Conservation (phyloP, 2,113 vertebrate genomes). For the Thymallus thymallus region DNA sequence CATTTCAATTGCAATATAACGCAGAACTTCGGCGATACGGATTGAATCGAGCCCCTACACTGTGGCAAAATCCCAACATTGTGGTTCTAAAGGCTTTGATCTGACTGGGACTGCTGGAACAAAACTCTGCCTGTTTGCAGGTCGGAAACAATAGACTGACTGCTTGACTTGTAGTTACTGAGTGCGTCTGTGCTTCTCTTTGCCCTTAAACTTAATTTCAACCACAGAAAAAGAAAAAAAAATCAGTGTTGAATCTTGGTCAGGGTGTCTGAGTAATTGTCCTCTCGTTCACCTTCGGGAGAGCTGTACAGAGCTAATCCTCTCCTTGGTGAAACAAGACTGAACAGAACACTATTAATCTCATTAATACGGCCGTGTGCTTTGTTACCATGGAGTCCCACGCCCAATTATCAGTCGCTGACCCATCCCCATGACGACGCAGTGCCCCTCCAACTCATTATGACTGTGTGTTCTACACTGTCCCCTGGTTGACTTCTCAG, state of each 20-base stretch:
- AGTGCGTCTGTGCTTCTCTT: constrained; percentile 20
- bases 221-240: constrained; percentile 30
- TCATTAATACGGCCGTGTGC: constrained; percentile 62
- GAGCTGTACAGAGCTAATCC: constrained; percentile 64
- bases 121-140: constrained; percentile 7
- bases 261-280: constrained; percentile 62
- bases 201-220: constrained; percentile 41
- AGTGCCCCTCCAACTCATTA: constrained; percentile 28
- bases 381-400: constrained; percentile 62
- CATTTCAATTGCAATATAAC: too few species aligned
- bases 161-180: constrained; percentile 22
- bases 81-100: background rate
- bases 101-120: background rate
- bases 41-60: too few species aligned
- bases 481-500: constrained; percentile 26
- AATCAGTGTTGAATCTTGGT: constrained; percentile 48
- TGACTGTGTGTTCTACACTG: constrained; percentile 30
- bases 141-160: constrained; percentile 51
- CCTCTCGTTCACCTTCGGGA: constrained; percentile 67
- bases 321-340: constrained; percentile 66
- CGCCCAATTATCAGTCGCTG: constrained; percentile 62
- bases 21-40: too few species aligned
- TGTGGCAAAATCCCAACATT: too few species aligned
- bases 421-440: constrained; percentile 36
- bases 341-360: constrained; percentile 72